Conservation (phyloP, 2,113 vertebrate genomes). For the Ammodytes marinus region DNA sequence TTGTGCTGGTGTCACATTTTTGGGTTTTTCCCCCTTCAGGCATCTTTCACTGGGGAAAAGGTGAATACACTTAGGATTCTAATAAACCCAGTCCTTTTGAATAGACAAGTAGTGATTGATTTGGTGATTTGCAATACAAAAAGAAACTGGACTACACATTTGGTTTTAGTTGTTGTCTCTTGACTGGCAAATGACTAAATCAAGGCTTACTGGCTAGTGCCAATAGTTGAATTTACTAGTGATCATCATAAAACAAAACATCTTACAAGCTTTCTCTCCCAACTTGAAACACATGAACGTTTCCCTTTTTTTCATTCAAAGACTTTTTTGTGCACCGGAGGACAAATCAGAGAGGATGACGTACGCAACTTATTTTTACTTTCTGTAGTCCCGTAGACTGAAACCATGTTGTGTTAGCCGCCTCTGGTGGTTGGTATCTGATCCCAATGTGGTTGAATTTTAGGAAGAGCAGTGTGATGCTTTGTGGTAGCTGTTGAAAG, state of each 20-base stretch:
- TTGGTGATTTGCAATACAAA: slow-evolving; percentile 32
- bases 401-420: neutral
- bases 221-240: neutral
- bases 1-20: slow-evolving; percentile 38
- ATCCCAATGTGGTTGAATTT: slow-evolving; percentile 16
- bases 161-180: neutral
- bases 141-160: neutral
- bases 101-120: neutral
- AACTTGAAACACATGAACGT: too few species aligned
- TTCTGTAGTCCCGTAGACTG: slow-evolving; percentile 19
- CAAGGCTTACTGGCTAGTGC: slow-evolving; percentile 2
- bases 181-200: slow-evolving; percentile 21
- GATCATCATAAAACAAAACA: neutral
- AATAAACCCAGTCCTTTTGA: neutral
- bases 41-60: slow-evolving; percentile 84
- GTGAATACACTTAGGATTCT: slow-evolving; percentile 73
- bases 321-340: slow-evolving; percentile 84
- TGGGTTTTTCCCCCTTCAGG: slow-evolving; percentile 69
- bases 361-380: slow-evolving; percentile 42
- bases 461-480: neutral
- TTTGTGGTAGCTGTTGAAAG: slow-evolving; percentile 35
- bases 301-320: slow-evolving; percentile 51
- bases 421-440: slow-evolving; percentile 1
- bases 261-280: neutral
- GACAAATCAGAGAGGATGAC: slow-evolving; percentile 76